Conservation (phyloP, 2,113 vertebrate genomes). For the Takifugu flavidus region DNA sequence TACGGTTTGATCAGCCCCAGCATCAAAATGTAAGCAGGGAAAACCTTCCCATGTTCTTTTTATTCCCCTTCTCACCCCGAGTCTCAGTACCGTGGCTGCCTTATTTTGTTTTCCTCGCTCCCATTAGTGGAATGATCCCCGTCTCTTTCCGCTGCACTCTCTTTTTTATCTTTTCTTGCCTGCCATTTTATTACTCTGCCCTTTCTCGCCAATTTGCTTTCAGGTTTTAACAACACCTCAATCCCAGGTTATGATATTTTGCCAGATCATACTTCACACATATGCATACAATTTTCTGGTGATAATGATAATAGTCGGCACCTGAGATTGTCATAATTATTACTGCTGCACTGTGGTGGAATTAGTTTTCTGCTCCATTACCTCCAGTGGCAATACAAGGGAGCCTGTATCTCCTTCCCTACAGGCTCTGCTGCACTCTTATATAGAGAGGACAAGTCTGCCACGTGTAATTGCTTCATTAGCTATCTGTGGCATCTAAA, state of each 20-base stretch:
- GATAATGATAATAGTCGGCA: slow-evolving; percentile 49
- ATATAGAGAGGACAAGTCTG: slow-evolving; percentile 34
- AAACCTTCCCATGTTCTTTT: too few relatives aligned
- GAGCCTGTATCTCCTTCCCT: slow-evolving; percentile 33
- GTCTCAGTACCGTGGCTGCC: too few relatives aligned
- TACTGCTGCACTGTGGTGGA: slow-evolving; percentile 47
- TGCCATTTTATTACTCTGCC: not conserved
- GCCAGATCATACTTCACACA: slow-evolving; percentile 33
- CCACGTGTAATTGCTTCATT: slow-evolving; percentile 62
- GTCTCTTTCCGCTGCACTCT: not conserved
- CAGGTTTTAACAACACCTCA: slow-evolving; percentile 1
- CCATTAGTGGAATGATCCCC: slow-evolving; percentile 24
- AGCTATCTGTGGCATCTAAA: slow-evolving; percentile 48
- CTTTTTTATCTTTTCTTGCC: not conserved
- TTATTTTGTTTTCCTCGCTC: slow-evolving; percentile 5
- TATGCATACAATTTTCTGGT: slow-evolving; percentile 40
- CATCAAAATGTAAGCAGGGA: too few relatives aligned
- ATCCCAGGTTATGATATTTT: slow-evolving; percentile 11
- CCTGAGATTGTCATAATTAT: slow-evolving; percentile 67
- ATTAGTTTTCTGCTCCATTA: slow-evolving; percentile 72
- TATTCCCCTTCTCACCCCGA: too few relatives aligned
- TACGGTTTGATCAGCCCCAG: too few relatives aligned
- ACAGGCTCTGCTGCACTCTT: slow-evolving; percentile 32
- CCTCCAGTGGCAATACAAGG: slow-evolving; percentile 37
- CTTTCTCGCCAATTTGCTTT: not conserved